Base-by-base conservation (phyloP, 2,113 vertebrate species). In the Cottus gobio region DNA sequence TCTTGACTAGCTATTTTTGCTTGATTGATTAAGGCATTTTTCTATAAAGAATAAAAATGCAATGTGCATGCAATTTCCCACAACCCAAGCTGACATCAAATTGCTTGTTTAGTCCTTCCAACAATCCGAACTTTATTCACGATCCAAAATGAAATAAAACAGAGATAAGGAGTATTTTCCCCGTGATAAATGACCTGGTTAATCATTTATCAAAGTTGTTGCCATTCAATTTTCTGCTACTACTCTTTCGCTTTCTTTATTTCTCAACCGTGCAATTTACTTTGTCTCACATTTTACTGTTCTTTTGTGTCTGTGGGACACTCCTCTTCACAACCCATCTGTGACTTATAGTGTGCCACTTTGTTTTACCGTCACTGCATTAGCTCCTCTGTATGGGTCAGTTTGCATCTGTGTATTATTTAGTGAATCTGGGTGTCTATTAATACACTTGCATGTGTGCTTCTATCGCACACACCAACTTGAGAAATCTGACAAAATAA, bases 251-350 rank as follows among this genome's bases (percentile, higher is more conserved):
- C 50, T 26, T 28, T 20, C 7, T 61, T 22, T 57, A 7, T 79
- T 15, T 64, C 34, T 80, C 52, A 20, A 10, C 52, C 31, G 28
- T 57, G 37, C 52, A 26, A 61, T 83, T 71, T 44, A 31, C 36
- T 81, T 75, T 85, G 78, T 72, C 26, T 80, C 44, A 34, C 20
- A 10, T 46, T 7, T 54, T 36, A 65, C 60, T 72, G 65, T 57
- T 79, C 63, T 80, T 80, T 86, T 82, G 85, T 77, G 30, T 62
- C 16, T 37, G n/a, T 7, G 26, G 26, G 61, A 34, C 39, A 28
- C 48, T 72, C 44, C 34, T 68, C 26, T 65, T 77, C 36, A 58
- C 68, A 46, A 39, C 76, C 79, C 79, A 82, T 88, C 85, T 85
- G 78, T 74, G 70, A 60, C 77, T 74, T 58, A 46, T 24, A 64